Evolutionary conservation across 2,888 invertebrate genomes (phyloP).

Genomic region (Napeogenes sylphis): DNA sequence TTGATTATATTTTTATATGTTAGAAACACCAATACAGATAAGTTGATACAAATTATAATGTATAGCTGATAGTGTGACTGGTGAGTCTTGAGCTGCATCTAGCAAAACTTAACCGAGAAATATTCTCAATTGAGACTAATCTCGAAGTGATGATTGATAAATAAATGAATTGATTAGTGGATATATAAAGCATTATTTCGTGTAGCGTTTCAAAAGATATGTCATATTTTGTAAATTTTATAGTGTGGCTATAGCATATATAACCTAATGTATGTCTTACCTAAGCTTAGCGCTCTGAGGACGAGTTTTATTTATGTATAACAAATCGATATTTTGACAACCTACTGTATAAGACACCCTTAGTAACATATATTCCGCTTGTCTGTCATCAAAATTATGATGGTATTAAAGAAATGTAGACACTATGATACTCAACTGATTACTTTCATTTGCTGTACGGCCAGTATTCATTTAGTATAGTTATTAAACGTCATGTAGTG

Average conservation of each 20-base stretch:
- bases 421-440: slow-evolving; percentile 25
- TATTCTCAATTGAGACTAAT: slow-evolving; percentile 37
- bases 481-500: background rate
- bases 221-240: slow-evolving; percentile 79
- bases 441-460: slow-evolving; percentile 25
- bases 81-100: slow-evolving; percentile 23
- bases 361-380: slow-evolving; percentile 28
- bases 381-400: slow-evolving; percentile 33
- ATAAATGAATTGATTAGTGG: slow-evolving; percentile 73
- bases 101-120: slow-evolving; percentile 22
- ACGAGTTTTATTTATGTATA: slow-evolving; percentile 59
- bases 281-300: slow-evolving; percentile 74
- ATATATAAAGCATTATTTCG: slow-evolving; percentile 69
- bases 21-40: slow-evolving; percentile 50
- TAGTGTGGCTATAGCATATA: slow-evolving; percentile 73
- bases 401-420: slow-evolving; percentile 36
- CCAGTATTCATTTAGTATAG: slow-evolving; percentile 24
- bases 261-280: slow-evolving; percentile 70
- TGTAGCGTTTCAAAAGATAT: slow-evolving; percentile 75
- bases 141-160: slow-evolving; percentile 58
- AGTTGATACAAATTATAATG: slow-evolving; percentile 33
- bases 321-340: slow-evolving; percentile 35
- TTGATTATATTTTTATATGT: slow-evolving; percentile 24
- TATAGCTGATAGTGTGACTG: slow-evolving; percentile 30
- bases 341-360: slow-evolving; percentile 28